A percentile compares a stretch with the other conserved stretches of the same genome.
These are phyloP conservation scores for Calliopsis andreniformis DNA, from an alignment of 1,140 invertebrate genomes.

Conservation along the genomic window DNA sequence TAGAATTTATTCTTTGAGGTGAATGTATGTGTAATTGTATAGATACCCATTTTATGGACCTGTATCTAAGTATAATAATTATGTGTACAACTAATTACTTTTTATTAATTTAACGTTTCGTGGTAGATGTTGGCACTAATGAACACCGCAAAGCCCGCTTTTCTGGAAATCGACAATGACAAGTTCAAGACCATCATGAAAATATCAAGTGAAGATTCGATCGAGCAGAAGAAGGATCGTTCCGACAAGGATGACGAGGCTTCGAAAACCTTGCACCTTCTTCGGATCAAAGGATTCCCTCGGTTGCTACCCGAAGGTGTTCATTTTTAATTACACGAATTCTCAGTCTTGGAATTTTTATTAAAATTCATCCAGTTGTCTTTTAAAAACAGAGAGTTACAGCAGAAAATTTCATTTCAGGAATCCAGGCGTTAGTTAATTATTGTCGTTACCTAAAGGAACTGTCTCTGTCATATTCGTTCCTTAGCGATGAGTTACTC, in stretches of 20 bases:
- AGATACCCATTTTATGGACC: background rate
- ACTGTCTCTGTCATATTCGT: conserved; percentile 74
- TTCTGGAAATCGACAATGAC: conserved; percentile 43
- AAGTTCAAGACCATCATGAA: conserved; percentile 40
- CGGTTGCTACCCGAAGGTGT: conserved; percentile 69
- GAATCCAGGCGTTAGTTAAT: conserved; percentile 68
- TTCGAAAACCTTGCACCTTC: conserved; percentile 60
- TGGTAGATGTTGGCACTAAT: conserved; percentile 45
- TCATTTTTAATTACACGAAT: conserved; percentile 1
- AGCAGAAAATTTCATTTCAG: conserved; percentile 55
- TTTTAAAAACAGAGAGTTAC: background rate
- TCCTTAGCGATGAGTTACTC: conserved; percentile 75
- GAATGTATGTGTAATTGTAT: no score
- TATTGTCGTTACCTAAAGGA: conserved; percentile 71
- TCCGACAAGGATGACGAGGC: conserved; percentile 5
- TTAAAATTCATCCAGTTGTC: background rate
- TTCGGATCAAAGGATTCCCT: conserved; percentile 67
- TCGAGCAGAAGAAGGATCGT: conserved; percentile 30
- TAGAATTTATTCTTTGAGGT: no score
- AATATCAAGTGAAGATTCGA: conserved; percentile 27
- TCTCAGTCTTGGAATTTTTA: background rate
- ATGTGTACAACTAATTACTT: background rate
- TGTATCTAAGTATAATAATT: background rate
- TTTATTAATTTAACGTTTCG: background rate
- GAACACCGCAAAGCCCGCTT: conserved; percentile 19